A percentile compares a stretch with the other conserved stretches of the same genome.
Conservation (phyloP, 2,113 vertebrate genomes). For the Falco punctatus region DNA sequence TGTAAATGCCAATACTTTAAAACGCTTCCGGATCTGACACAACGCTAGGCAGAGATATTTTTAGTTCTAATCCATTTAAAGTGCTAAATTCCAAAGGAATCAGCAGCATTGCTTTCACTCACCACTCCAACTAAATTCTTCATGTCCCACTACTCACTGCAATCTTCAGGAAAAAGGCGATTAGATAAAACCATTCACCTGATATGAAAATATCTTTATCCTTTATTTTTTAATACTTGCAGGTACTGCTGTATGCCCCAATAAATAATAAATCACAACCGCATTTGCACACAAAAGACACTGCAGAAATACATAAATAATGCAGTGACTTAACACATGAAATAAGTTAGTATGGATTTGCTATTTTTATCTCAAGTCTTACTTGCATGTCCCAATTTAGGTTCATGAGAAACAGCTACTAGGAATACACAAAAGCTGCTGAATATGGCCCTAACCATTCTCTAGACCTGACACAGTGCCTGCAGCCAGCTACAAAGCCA, state of each 20-base stretch:
- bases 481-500: not conserved
- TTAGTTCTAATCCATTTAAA: conserved; percentile 76
- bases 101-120: conserved; percentile 55
- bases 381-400: not conserved
- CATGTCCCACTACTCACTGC: not conserved
- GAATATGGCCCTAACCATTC: not conserved
- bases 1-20: not conserved
- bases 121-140: conserved; percentile 4
- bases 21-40: not conserved
- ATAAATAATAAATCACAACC: conserved; percentile 29
- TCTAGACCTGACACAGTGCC: not conserved
- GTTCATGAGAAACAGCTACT: not conserved
- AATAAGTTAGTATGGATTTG: not conserved
- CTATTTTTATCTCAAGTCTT: not conserved
- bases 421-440: not conserved
- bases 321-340: not conserved
- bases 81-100: conserved; percentile 71
- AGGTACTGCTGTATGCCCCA: not conserved
- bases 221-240: not conserved
- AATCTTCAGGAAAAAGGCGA: not conserved
- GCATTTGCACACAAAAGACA: not conserved
- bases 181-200: conserved; percentile 23
- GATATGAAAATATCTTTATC: not conserved
- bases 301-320: not conserved
- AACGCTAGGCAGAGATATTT: conserved; percentile 66